phyloP scores from a whole-genome alignment of 2,113 vertebrate species.

The Pterocles orientalis region DNA sequence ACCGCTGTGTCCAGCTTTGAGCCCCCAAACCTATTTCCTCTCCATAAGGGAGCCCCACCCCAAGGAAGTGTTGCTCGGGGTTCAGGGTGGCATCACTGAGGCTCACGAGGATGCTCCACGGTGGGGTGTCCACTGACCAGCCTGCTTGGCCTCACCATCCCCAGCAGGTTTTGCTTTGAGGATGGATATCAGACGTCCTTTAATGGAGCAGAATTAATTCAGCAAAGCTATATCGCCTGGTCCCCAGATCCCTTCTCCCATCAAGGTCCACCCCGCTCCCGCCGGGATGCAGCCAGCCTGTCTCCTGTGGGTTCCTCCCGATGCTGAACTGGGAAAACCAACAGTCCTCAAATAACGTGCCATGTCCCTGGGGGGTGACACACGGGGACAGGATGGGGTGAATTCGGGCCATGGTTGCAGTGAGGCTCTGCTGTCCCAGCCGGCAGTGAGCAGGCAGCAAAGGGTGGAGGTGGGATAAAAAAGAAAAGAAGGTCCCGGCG shows the following conservation, averaged over 20 bases:
- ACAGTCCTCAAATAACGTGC: accelerated
- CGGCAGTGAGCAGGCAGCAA: accelerated
- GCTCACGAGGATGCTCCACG: accelerated
- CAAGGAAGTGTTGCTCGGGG: background rate
- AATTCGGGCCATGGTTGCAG: accelerated
- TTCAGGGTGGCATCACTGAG: accelerated
- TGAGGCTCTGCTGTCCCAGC: background rate
- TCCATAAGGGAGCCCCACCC: accelerated
- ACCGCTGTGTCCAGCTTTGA: background rate
- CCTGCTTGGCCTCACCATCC: background rate
- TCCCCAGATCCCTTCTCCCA: background rate
- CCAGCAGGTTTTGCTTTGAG: background rate
- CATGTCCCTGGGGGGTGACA: background rate
- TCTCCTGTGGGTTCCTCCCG: background rate
- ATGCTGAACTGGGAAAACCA: background rate
- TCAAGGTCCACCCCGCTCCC: background rate
- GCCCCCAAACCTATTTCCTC: background rate
- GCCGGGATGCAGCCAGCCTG: background rate
- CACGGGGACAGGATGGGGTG: accelerated
- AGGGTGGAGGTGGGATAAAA: background rate
- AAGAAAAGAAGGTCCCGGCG: accelerated
- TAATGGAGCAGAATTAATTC: background rate
- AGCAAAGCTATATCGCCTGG: background rate
- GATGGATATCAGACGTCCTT: background rate
- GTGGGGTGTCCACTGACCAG: background rate